phyloP scores from a whole-genome alignment of 2,113 vertebrate genomes.

The Hippoglossus stenolepis region DNA sequence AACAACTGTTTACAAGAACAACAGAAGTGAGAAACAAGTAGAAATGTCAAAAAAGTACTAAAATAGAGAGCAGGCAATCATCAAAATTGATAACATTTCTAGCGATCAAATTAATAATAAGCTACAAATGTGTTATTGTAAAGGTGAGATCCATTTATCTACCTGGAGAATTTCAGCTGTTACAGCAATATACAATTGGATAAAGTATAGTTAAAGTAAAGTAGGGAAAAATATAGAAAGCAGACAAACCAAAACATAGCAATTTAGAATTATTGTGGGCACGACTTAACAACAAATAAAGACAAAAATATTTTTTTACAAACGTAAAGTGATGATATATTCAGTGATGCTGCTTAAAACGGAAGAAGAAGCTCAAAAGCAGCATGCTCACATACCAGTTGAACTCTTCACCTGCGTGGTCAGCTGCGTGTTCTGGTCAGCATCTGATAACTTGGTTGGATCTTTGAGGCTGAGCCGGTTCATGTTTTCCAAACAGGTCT shows the following conservation, averaged over 20 bases:
- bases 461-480: conserved; percentile 70
- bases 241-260: neutral
- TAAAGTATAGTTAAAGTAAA: neutral
- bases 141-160: neutral
- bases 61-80: neutral
- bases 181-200: neutral
- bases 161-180: neutral
- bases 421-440: neutral
- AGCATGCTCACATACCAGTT: conserved; percentile 32
- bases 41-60: neutral
- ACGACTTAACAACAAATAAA: neutral
- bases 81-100: neutral
- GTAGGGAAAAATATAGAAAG: neutral
- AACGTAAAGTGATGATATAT: neutral
- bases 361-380: neutral
- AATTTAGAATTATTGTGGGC: neutral
- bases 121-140: neutral
- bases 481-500: conserved; percentile 57
- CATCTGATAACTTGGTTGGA: conserved; percentile 7
- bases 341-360: neutral
- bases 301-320: neutral
- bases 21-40: neutral
- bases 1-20: neutral
- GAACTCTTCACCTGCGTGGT: conserved; percentile 4
- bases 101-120: neutral